Percentiles rank a stretch among this genome's conserved stretches.
Evolutionary conservation across 2,113 vertebrate species (phyloP).

Genomic region (Corynorhinus townsendii): DNA sequence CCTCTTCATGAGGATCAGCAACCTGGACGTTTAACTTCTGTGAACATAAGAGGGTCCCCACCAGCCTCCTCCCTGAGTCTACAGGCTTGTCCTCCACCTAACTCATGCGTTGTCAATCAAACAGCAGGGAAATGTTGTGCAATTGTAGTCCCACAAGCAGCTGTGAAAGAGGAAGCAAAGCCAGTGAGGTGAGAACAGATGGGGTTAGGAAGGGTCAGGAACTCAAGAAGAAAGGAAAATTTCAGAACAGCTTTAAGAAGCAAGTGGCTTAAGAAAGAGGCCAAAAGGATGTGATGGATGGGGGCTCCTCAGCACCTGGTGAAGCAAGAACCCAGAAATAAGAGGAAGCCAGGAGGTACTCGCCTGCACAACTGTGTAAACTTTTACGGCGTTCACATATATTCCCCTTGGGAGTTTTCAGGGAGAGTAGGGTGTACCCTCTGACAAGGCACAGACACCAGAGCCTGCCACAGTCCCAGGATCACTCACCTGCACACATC

Average conservation of each 20-base stretch:
- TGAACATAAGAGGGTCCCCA: background rate
- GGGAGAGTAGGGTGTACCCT: background rate
- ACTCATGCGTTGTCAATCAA: background rate
- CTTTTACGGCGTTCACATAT: background rate
- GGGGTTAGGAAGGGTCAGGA: background rate
- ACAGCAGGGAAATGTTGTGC: background rate
- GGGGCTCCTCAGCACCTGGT: fast-evolving
- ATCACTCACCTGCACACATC: background rate
- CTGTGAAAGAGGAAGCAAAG: background rate
- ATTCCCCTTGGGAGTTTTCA: background rate
- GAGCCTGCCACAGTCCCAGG: background rate
- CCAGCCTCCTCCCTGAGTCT: background rate
- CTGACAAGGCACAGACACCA: background rate
- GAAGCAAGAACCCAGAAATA: background rate
- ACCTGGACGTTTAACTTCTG: background rate
- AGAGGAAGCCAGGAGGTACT: background rate
- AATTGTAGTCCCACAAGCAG: background rate
- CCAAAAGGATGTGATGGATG: background rate
- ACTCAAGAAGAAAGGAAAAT: background rate
- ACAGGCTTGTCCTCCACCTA: background rate
- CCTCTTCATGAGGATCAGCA: fast-evolving
- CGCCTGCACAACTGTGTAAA: fast-evolving
- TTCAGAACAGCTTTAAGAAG: background rate
- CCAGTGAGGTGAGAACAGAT: background rate
- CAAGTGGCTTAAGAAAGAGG: background rate